Evolutionary conservation across 2,797 vertebrate genomes (phyloP).

Genomic region (Aselliscus stoliczkanus): DNA sequence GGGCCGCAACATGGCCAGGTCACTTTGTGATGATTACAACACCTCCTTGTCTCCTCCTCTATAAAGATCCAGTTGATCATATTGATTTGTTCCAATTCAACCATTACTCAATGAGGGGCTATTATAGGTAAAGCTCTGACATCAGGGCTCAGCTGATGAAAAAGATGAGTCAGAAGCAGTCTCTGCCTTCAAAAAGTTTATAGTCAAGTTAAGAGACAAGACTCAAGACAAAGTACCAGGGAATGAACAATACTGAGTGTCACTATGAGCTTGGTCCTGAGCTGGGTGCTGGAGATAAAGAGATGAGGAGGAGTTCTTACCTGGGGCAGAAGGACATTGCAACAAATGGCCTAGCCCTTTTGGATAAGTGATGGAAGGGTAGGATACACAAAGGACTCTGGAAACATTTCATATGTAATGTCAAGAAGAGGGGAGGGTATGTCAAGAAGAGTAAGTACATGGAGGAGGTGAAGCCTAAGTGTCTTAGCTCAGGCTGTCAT

Average conservation of each 20-base stretch:
- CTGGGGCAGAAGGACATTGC: background rate
- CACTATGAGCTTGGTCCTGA: background rate
- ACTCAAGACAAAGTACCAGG: background rate
- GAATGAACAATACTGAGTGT: background rate
- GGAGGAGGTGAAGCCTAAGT: background rate
- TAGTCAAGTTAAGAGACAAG: background rate
- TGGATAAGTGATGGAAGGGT: background rate
- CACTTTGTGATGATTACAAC: background rate
- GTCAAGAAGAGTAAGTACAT: background rate
- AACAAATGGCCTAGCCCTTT: background rate
- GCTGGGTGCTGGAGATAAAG: background rate
- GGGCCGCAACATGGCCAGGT: background rate
- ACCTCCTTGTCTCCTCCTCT: background rate
- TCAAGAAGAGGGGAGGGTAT: background rate
- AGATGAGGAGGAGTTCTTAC: background rate
- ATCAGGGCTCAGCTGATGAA: background rate
- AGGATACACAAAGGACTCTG: background rate
- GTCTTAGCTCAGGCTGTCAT: rapidly evolving
- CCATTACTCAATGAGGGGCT: background rate
- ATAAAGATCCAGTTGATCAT: background rate
- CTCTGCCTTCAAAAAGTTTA: background rate
- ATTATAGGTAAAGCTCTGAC: background rate
- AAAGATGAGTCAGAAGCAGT: background rate
- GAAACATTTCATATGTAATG: background rate
- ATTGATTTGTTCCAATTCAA: background rate